phyloP scores from a whole-genome alignment of 2,888 invertebrate species.

The Andrena flavipes region DNA sequence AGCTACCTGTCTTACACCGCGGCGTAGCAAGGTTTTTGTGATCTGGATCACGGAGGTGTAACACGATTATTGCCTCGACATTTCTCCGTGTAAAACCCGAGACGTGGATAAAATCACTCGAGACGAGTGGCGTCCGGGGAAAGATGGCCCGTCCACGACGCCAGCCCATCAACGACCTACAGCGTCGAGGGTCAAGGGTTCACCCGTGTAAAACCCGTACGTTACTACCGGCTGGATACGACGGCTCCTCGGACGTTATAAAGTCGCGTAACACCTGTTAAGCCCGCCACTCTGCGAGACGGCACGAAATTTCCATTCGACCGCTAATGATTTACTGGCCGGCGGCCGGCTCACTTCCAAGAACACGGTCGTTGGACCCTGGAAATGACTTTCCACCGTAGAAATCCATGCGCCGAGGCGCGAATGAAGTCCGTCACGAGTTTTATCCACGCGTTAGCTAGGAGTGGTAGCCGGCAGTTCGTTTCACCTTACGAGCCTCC shows the following conservation, averaged over 20 bases:
- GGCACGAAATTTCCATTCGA: conserved; percentile 65
- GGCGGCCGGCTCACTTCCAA: conserved; percentile 37
- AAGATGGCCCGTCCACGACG: conserved; percentile 29
- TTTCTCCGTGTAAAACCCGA: background rate
- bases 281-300: conserved; percentile 41
- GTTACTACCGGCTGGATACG: conserved; percentile 78
- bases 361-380: conserved; percentile 32
- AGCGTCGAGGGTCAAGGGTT: conserved; percentile 74
- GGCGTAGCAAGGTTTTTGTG: background rate
- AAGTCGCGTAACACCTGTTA: conserved; percentile 74
- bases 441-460: background rate
- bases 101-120: background rate
- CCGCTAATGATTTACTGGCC: conserved; percentile 69
- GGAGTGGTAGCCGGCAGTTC: background rate
- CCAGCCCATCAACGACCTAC: conserved; percentile 71
- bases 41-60: background rate
- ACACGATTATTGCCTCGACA: background rate
- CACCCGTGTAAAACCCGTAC: conserved; percentile 79
- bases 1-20: conserved; percentile 2
- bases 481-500: background rate
- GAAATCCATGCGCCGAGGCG: conserved; percentile 1
- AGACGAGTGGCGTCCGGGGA: conserved; percentile 9
- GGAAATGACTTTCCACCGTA: conserved; percentile 30
- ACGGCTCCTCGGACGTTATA: conserved; percentile 63
- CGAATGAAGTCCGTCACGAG: conserved; percentile 4